Percentiles rank a stretch among this genome's conserved stretches.
Evolutionary conservation across 2,113 vertebrate species (phyloP).

Genomic region (Mus pahari): DNA sequence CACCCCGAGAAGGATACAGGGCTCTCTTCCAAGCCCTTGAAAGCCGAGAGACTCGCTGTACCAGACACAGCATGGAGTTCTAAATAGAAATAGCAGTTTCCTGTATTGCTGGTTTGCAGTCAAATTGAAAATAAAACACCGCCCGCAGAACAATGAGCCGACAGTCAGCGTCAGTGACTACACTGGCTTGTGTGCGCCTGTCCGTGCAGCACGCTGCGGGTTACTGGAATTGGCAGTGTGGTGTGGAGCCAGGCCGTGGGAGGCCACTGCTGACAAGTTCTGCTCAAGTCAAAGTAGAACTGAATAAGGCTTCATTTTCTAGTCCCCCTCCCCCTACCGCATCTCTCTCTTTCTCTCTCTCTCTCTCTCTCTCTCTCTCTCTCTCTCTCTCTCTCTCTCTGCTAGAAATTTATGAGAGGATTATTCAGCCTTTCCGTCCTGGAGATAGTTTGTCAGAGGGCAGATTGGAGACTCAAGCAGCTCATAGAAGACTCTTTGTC

Average conservation of each 20-base stretch:
- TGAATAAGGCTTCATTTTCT: not conserved
- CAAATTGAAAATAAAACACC: conserved; percentile 1
- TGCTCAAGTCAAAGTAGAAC: not conserved
- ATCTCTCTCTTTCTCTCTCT: not conserved
- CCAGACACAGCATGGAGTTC: not conserved
- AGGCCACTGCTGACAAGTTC: too few relatives aligned
- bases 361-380: not conserved
- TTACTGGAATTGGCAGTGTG: not conserved
- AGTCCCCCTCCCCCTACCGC: not conserved
- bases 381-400: not conserved
- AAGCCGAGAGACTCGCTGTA: not conserved
- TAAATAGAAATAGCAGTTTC: not conserved
- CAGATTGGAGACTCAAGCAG: not conserved
- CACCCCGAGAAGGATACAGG: not conserved
- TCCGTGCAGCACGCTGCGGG: not conserved
- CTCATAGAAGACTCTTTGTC: not conserved
- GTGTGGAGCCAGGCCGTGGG: not conserved
- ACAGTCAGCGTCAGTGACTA: not conserved
- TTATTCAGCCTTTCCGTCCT: not conserved
- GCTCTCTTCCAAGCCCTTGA: not conserved
- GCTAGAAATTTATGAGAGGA: not conserved
- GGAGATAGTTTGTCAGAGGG: not conserved
- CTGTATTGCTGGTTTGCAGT: not conserved
- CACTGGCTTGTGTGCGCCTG: not conserved
- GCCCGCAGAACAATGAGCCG: not conserved